Evolutionary conservation across 2,888 invertebrate species (phyloP).

Genomic region (Melipona bicolor): DNA sequence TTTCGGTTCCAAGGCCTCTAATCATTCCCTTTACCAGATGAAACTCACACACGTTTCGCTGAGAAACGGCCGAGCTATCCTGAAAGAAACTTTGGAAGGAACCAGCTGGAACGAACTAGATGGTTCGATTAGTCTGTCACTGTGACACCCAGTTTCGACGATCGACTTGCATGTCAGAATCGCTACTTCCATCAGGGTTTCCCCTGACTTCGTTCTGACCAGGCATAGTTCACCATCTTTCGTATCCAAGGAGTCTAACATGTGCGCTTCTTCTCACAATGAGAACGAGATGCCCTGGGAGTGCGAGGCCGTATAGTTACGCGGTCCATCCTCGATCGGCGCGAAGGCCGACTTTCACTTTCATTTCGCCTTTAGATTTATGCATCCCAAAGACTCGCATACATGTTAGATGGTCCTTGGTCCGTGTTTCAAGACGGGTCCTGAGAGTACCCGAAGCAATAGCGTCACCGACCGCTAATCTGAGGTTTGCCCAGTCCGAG

Average conservation of each 20-base stretch:
- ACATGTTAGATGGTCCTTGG: too few relatives aligned
- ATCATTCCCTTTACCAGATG: background rate
- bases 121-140: slow-evolving; percentile 9
- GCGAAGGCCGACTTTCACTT: too few relatives aligned
- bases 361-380: too few relatives aligned
- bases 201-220: slow-evolving; percentile 87
- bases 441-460: too few relatives aligned
- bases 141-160: slow-evolving; percentile 85
- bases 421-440: too few relatives aligned
- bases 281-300: too few relatives aligned
- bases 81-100: slow-evolving; percentile 91
- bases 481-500: too few relatives aligned
- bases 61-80: slow-evolving; percentile 25
- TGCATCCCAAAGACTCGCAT: too few relatives aligned
- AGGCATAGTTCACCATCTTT: slow-evolving; percentile 91
- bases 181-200: slow-evolving; percentile 88
- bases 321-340: too few relatives aligned
- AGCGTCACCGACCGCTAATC: too few relatives aligned
- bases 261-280: too few relatives aligned
- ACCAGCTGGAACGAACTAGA: slow-evolving; percentile 85
- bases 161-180: slow-evolving; percentile 92
- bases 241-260: slow-evolving; percentile 64
- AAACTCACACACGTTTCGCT: background rate
- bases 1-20: slow-evolving; percentile 65
- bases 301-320: too few relatives aligned